Evolutionary conservation across 2,888 invertebrate genomes (phyloP).

Genomic region (Helleia helle): DNA sequence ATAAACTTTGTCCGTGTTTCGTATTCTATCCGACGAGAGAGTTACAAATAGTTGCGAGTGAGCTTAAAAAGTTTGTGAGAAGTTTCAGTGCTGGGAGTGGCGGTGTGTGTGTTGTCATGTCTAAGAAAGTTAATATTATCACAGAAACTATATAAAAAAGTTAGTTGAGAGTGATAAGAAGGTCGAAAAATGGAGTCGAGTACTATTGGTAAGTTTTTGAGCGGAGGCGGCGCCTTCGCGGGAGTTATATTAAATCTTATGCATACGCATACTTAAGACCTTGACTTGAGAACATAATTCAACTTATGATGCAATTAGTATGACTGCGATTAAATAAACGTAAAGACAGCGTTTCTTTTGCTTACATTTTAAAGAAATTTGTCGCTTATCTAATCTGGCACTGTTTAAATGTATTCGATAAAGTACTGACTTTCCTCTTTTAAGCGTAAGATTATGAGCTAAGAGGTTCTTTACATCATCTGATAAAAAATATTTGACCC

Average conservation of each 20-base stretch:
- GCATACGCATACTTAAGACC: slow-evolving; percentile 28
- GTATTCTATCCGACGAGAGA: slow-evolving; percentile 9
- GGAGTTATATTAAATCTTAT: slow-evolving; percentile 10
- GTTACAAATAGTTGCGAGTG: slow-evolving; percentile 20
- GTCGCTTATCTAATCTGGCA: slow-evolving; percentile 45
- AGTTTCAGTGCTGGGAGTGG: slow-evolving; percentile 47
- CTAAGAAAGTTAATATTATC: slow-evolving; percentile 43
- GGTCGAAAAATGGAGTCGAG: slow-evolving; percentile 47
- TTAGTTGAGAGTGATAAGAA: slow-evolving; percentile 25
- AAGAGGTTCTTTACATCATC: background rate
- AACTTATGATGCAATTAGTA: slow-evolving; percentile 27
- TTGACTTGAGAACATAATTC: slow-evolving; percentile 28
- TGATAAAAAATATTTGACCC: background rate
- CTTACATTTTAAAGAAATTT: slow-evolving; percentile 23
- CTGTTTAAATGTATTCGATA: slow-evolving; percentile 36
- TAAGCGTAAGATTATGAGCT: background rate
- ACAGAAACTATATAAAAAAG: slow-evolving; percentile 39
- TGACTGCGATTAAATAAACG: slow-evolving; percentile 16
- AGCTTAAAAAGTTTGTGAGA: slow-evolving; percentile 29
- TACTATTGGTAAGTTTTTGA: slow-evolving; percentile 50
- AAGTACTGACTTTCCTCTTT: slow-evolving; percentile 11
- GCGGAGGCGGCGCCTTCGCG: slow-evolving; percentile 16
- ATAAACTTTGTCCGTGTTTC: slow-evolving; percentile 18
- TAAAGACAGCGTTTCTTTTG: slow-evolving; percentile 3
- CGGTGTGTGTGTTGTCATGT: slow-evolving; percentile 56